Evolutionary conservation across 2,797 vertebrate genomes (phyloP), one percentile per base, ranked within the genome.

Genomic region (Aldrovandia affinis): DNA sequence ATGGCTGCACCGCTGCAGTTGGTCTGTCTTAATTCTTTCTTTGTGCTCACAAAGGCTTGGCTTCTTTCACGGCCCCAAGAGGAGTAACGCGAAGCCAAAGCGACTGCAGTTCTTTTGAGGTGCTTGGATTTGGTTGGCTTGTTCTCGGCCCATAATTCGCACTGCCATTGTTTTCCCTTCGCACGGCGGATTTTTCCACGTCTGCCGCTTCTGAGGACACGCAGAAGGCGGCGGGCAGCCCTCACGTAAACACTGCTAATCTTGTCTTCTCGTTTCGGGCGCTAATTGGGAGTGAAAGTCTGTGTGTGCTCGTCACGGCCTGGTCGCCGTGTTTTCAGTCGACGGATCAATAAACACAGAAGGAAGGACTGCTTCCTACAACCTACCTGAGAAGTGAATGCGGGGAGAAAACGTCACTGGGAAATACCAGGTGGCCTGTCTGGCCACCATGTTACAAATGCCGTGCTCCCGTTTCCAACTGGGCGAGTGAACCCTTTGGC

Each of bases 311-410:
- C 50, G 57, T 59, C 80, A 47, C 77, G 1, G 75, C 70, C 77
- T 39, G 81, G 47, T 44, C 57, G 50, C 83, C 50, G 80, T 20
- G 36, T 78, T 83, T 83, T 63, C 55, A 55, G 78, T 75, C 68
- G 25, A 82, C 47, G 83, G 57, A 83, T 78, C 68, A 81, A 81
- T 86, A 86, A 89, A 86, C 82, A 82, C 81, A 84, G 87, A 50
- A 54, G 44, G 81, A 86, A 86, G 86, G 88, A 63, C 81, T 86
- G 83, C 63, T 84, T 61, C 61, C 85, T 82, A 87, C 85, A 83
- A 39, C 83, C 81, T 84, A 83, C 88, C 88, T 86, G 83, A 81
- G 52, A 55, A 80, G 79, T 88, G 88, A 83, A 88, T 87, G 82
- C 80, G 84, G 84, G 85, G 88, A 80, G 87, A 85, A 68, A 55